phyloP scores from a whole-genome alignment of 2,888 invertebrate species.

The Lasius platythorax region DNA sequence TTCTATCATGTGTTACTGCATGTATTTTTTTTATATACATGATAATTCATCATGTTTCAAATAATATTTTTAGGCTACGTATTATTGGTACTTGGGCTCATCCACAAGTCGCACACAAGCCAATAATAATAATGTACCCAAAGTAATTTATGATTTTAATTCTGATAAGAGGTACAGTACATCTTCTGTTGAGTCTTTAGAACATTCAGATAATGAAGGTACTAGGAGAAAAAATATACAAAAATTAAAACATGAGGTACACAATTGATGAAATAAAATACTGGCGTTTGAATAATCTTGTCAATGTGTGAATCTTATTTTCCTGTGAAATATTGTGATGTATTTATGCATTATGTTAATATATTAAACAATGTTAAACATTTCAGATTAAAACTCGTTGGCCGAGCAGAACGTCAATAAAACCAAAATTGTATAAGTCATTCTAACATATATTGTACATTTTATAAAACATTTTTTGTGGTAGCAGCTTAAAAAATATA shows the following conservation, averaged over 20 bases:
- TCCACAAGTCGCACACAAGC: not conserved
- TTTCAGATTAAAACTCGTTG: conserved; percentile 70
- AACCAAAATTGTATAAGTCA: not conserved
- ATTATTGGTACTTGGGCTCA: conserved; percentile 66
- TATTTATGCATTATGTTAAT: not conserved
- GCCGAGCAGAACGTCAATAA: conserved; percentile 65
- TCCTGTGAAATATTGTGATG: not conserved
- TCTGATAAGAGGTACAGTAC: conserved; percentile 66
- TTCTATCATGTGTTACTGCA: not conserved
- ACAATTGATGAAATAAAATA: conserved; percentile 5
- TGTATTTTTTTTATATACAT: not conserved
- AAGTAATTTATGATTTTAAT: conserved; percentile 62
- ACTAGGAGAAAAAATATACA: conserved; percentile 45
- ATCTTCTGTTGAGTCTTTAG: conserved; percentile 77
- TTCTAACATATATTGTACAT: conserved; percentile 6
- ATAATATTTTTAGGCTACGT: conserved; percentile 63
- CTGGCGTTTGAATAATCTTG: not conserved
- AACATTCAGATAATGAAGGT: conserved; percentile 75
- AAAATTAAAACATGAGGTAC: conserved; percentile 64
- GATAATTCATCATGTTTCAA: conserved; percentile 12
- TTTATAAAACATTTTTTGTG: not conserved
- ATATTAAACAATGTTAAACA: not conserved
- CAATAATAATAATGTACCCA: conserved; percentile 35
- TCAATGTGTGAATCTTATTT: not conserved
- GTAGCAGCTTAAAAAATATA: not conserved